Base-by-base conservation (phyloP, 2,113 vertebrate genomes). In the Ascaphus truei region DNA sequence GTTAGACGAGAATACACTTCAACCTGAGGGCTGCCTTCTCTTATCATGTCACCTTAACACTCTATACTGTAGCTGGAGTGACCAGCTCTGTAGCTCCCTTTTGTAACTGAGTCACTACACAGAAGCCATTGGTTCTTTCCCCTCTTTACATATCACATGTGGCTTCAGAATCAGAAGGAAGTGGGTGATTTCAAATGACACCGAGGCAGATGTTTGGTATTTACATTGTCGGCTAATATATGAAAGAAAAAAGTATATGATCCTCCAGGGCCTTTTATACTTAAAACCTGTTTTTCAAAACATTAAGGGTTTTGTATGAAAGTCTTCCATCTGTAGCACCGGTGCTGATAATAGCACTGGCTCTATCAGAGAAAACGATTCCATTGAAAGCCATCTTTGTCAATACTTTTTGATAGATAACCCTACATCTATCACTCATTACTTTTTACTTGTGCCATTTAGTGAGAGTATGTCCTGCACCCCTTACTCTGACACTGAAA, bases 221-320 rank as follows among this genome's bases (percentile, higher is more conserved):
- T 61, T 61, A 45, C 58, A 59, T 61, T 43, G 45, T 61, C 58
- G 43, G 25, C 25, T 61, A 61, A 45, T 61, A 61, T 45, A 45
- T 23, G 18, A 61, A 61, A 41, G 23, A 45, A 61, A 45, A n/a
- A 61, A 61, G 31, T 26, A 61, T 30, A 37, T 60, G 23, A 60
- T 60, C 25, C 37, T 10, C 10, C 9, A 18, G 58, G 58, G 58
- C 41, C 36, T 60, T 61, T 61, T 39, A 61, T 39, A 61, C 37
- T 45, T 61, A 39, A 61, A 61, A 4, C 39, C 27, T 37, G 37
- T 61, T 37, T 61, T 45, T 11, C 23, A 27, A 27, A 61, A 39
- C 37, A 45, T 30, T 61, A 30, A 37, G 23, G 9, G 15, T 22
- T 5, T 18, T 23, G 25, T 45, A 45, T 30, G 15, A 61, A 61